Base-by-base conservation (phyloP, 1,140 invertebrate genomes). In the Eubasilissa regina region DNA sequence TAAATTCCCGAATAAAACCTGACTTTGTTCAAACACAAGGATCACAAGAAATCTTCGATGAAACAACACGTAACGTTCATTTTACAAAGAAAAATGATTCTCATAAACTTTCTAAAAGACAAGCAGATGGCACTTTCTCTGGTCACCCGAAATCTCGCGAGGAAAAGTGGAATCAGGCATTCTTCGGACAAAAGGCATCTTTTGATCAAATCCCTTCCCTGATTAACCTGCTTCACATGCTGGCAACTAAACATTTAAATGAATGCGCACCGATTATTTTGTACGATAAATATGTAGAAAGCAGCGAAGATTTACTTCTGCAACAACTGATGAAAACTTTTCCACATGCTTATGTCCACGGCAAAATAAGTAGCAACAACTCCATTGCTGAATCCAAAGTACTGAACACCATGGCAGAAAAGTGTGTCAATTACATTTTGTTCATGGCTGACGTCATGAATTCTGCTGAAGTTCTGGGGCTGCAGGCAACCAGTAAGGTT, bases 361-460 rank as follows among this genome's bases (percentile, higher is more conserved):
- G 92, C 6, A 88, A 87, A 75, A 92, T 93, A 45, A 87, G 87
- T 72, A 84, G 87, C 7, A 83, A 87, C 51, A 84, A 86, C 81
- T 75, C 83, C 13, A 77, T 89, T 75, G 73, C 80, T 9, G 86
- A 89, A 70, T 84, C 85, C 10, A 84, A 85, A 77, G 66, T 90
- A 4, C 51, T 89, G 12, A 79, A 85, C 6, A 82, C 85, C 12
- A 84, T 84, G 6, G 85, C 84, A 9, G 84, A 86, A 80, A 86
- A 89, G 66, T 94, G 93, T 83, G 86, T 91, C 45, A 91, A 90
- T 83, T 93, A 91, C 75, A 90, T 94, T 60, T 81, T 94, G 1
- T 93, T 94, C 84, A 81, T 93, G 17, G 87, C 89, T n/a, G 91
- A 94, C 84, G 89, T 93, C 7, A 88, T 90, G 82, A 89, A 84